These are phyloP conservation scores for Anadara kagoshimensis DNA, from an alignment of 1,140 invertebrate species.

Conservation along the genomic window DNA sequence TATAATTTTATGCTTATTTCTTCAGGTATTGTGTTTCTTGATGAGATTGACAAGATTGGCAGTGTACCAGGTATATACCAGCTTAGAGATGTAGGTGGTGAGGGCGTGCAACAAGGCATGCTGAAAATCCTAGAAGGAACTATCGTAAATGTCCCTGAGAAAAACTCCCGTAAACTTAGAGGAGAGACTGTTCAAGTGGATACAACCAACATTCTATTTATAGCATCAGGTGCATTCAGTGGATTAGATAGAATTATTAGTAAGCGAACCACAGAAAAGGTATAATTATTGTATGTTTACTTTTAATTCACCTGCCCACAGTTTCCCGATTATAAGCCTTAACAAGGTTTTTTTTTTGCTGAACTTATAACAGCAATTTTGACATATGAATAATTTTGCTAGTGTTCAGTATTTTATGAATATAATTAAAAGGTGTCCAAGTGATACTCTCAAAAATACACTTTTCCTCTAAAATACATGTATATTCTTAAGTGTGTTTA, in stretches of 20 bases:
- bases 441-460: no score
- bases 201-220: conserved; percentile 99
- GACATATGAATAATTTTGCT: no score
- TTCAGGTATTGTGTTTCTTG: conserved; percentile 96
- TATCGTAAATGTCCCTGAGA: conserved; percentile 94
- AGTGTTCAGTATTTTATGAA: no score
- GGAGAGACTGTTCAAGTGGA: conserved; percentile 98
- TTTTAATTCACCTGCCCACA: no score
- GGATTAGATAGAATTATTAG: conserved; percentile 95
- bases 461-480: no score
- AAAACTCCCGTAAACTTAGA: conserved; percentile 76
- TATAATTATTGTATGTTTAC: conserved; percentile 60
- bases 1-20: neutral
- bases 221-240: conserved; percentile 98
- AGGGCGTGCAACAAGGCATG: conserved; percentile 95
- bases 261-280: conserved; percentile 94
- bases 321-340: no score
- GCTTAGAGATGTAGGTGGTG: conserved; percentile 96
- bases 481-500: no score
- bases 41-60: conserved; percentile 99
- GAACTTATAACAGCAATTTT: no score
- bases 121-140: conserved; percentile 97
- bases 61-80: conserved; percentile 96
- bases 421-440: no score
- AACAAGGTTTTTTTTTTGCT: no score